phyloP scores from a whole-genome alignment of 2,888 invertebrate genomes.

The Melinaea menophilus region DNA sequence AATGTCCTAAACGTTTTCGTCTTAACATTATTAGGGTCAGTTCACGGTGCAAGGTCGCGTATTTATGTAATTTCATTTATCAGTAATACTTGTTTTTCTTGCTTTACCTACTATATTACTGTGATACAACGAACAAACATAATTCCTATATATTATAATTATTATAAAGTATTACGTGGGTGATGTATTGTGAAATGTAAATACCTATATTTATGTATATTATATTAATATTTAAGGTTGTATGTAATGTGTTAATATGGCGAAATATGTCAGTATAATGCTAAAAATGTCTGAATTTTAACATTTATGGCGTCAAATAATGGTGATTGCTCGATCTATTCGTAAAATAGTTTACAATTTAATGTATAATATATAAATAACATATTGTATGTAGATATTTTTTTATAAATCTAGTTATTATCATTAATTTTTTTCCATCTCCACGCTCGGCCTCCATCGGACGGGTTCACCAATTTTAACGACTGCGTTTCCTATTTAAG shows the following conservation, averaged over 20 bases:
- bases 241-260: too few relatives aligned
- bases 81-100: slow-evolving; percentile 13
- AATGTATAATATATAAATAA: too few relatives aligned
- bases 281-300: too few relatives aligned
- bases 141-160: not conserved
- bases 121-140: not conserved
- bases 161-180: too few relatives aligned
- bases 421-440: slow-evolving; percentile 13
- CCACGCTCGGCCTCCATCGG: slow-evolving; percentile 16
- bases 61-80: slow-evolving; percentile 20
- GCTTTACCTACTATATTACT: not conserved
- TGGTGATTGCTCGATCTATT: too few relatives aligned
- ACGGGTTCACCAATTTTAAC: slow-evolving; percentile 32
- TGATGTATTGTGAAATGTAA: too few relatives aligned
- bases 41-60: slow-evolving; percentile 25
- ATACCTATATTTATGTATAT: too few relatives aligned
- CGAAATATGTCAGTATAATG: too few relatives aligned
- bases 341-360: too few relatives aligned
- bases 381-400: not conserved
- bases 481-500: slow-evolving; percentile 33
- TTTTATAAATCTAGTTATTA: slow-evolving; percentile 10
- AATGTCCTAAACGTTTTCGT: not conserved
- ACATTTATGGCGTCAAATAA: too few relatives aligned
- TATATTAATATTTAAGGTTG: too few relatives aligned
- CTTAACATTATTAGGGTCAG: slow-evolving; percentile 26